These are phyloP conservation scores for Struthidea cinerea DNA, from an alignment of 2,113 vertebrate genomes.

Conservation along the genomic window DNA sequence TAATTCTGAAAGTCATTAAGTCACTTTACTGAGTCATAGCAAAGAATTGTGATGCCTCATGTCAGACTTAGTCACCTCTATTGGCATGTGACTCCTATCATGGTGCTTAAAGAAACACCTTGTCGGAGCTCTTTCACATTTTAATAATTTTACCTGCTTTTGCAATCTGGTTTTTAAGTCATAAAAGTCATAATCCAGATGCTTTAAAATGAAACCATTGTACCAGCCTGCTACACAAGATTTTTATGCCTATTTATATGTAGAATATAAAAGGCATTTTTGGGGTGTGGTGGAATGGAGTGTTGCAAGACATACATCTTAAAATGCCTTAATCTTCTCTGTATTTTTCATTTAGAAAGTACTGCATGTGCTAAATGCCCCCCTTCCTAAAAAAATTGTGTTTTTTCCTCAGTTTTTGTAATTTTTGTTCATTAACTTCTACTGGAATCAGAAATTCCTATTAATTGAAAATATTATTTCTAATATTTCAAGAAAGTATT, in stretches of 20 bases:
- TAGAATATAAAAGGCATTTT: not conserved
- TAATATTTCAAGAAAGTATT: not conserved
- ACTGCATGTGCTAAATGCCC: not conserved
- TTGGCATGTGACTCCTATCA: not conserved
- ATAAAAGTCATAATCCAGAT: not conserved
- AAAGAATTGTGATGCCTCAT: not conserved
- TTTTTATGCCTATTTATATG: not conserved
- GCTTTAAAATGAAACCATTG: not conserved
- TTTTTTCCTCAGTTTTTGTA: not conserved
- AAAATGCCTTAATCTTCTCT: not conserved
- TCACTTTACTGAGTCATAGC: not conserved
- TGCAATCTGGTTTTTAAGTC: not conserved
- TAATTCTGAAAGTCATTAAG: not conserved
- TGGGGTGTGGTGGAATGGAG: rapidly evolving
- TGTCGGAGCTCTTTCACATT: not conserved
- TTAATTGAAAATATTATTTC: not conserved
- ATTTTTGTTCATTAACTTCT: not conserved
- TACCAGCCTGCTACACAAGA: not conserved
- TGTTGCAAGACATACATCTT: not conserved
- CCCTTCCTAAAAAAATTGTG: not conserved
- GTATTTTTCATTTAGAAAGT: not conserved
- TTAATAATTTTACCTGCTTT: not conserved
- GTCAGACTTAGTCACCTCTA: not conserved
- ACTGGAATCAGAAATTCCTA: not conserved
- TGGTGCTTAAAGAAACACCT: not conserved